These are phyloP conservation scores for Euplexia lucipara DNA, from an alignment of 2,888 invertebrate genomes.

Conservation along the genomic window DNA sequence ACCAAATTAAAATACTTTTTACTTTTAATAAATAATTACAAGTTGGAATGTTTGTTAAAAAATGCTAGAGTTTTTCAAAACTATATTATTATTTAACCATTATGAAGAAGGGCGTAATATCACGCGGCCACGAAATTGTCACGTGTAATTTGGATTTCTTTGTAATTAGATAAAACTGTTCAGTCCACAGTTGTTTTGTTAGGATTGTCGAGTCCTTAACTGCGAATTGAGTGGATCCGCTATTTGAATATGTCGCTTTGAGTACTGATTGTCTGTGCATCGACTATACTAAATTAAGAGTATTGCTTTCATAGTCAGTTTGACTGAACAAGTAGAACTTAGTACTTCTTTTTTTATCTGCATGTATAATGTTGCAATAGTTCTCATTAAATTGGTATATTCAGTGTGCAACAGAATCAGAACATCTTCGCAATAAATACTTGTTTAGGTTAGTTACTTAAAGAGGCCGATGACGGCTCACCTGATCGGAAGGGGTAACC, in stretches of 20 bases:
- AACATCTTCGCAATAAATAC: background rate
- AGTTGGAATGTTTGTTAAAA: conserved; percentile 70
- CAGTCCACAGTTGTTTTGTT: background rate
- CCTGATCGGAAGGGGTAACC: background rate
- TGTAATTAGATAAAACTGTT: background rate
- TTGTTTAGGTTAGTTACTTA: no score
- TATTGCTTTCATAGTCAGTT: background rate
- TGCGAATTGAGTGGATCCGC: conserved; percentile 13
- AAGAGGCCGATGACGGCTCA: background rate
- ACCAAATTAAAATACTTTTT: conserved; percentile 45
- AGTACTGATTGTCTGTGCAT: conserved; percentile 8
- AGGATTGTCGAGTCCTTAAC: conserved; percentile 4
- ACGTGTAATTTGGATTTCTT: background rate
- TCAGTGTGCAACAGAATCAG: conserved; percentile 18
- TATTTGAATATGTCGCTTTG: background rate
- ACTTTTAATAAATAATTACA: conserved; percentile 61
- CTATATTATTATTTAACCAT: background rate
- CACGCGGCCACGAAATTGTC: conserved; percentile 7
- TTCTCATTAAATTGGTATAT: conserved; percentile 1
- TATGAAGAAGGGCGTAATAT: conserved; percentile 4
- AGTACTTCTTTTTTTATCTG: background rate
- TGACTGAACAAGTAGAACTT: background rate
- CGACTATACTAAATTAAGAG: conserved; percentile 3
- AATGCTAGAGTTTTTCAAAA: conserved; percentile 39
- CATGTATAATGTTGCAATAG: background rate